Base-by-base conservation (phyloP, 2,113 vertebrate genomes). In the Hippocampus mohnikei region DNA sequence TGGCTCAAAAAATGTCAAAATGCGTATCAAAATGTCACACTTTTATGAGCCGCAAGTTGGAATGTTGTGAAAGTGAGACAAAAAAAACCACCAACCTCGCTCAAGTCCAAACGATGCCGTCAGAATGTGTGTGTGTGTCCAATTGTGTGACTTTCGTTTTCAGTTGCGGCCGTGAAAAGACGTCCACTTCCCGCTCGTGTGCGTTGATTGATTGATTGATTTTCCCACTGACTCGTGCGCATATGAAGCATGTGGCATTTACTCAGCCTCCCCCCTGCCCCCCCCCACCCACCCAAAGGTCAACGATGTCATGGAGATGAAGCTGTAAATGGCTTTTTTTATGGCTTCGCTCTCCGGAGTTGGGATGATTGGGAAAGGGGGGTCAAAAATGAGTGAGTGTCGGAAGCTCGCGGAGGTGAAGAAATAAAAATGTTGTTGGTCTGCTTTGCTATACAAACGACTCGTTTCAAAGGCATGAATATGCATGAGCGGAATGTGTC, bases 401-500 rank as follows among this genome's bases (percentile, higher is more conserved):
- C 4, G 13, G 16, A 27, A 46, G 63, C 41, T 65, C 63, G 18
- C 25, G 13, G 37, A 13, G 27, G 42, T 42, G 23, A 63, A n/a
- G 7, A 65, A 40, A 65, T 66, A 73, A 70, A 33, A 71, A 71
- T 71, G 67, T 21, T 25, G 13, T 53, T 53, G 9, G 29, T 33
- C 27, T 20, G 11, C 15, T 11, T 40, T 62, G 33, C 60, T 21
- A 2, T 62, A 5, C 37, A 16, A 29, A 18, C 18, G 11, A 59
- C 78, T 82, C 56, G 72, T 46, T 37, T 66, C 69, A 15, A 48
- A 48, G 55, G n/a, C 58, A 68, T 79, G 59, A 80, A 71, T 74
- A 65, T 77, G 70, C 68, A 68, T 42, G 8, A 72, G 42, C 33
- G 46, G 72, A 78, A 82, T 79, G 60, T 76, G 75, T 76, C 55